These are phyloP conservation scores for Amphiprion ocellaris DNA, from an alignment of 2,113 vertebrate species.

Conservation along the genomic window DNA sequence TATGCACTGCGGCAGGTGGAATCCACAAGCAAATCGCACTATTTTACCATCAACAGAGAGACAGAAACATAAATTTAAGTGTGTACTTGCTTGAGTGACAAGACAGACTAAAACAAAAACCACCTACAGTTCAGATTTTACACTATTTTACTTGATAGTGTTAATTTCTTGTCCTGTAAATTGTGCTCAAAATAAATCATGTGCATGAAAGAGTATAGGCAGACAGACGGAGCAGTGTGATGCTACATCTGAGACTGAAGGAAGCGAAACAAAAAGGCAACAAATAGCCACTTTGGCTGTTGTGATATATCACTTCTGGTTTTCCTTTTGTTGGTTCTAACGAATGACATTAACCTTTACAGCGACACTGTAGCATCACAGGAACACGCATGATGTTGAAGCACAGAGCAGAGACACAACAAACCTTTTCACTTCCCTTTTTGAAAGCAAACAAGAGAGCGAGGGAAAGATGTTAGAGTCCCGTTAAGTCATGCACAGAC, in stretches of 20 bases:
- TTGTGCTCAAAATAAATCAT: slow-evolving; percentile 18
- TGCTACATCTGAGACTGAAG: slow-evolving; percentile 23
- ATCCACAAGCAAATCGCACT: not conserved
- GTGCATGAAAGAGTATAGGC: not conserved
- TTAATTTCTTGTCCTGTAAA: slow-evolving; percentile 27
- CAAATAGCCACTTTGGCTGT: not conserved
- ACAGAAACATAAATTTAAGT: not conserved
- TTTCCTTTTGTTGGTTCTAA: not conserved
- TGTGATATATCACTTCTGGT: not conserved
- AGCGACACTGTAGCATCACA: slow-evolving; percentile 50
- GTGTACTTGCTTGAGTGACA: not conserved
- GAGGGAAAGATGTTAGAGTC: slow-evolving; percentile 72
- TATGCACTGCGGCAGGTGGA: not conserved
- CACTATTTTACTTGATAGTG: not conserved
- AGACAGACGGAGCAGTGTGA: slow-evolving; percentile 43
- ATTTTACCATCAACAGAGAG: not conserved
- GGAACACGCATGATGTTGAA: slow-evolving; percentile 40
- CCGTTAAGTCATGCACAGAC: slow-evolving; percentile 25
- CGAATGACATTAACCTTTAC: slow-evolving; percentile 16
- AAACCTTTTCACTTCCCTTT: slow-evolving; percentile 89
- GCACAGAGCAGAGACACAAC: slow-evolving; percentile 67
- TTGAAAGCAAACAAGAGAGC: slow-evolving; percentile 78
- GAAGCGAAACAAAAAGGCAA: not conserved
- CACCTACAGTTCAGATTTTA: slow-evolving; percentile 8
- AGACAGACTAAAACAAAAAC: slow-evolving; percentile 17